Evolutionary conservation across 2,797 vertebrate genomes (phyloP), one percentile per base, ranked within the genome.

Genomic region (Geotrypetes seraphini): DNA sequence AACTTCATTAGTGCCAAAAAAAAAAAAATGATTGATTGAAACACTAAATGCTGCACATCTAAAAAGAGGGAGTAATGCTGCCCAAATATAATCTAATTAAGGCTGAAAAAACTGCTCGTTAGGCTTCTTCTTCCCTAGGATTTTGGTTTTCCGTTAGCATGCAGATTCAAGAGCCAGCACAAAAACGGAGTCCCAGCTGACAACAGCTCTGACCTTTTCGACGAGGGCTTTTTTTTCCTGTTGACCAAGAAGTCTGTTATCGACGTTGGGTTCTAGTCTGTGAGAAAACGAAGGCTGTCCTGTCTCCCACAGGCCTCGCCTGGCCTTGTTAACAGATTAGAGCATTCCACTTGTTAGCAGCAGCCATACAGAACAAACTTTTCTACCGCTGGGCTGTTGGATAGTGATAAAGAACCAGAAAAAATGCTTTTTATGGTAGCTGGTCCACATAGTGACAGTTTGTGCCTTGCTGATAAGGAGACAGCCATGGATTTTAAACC

Each of bases 281-380:
- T 67, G 73, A 71, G 66, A 75, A 77, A 73, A 64, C 35, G 27
- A 52, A 52, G 56, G 43, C 66, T 53, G 64, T 49, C 55, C 60
- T 71, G 68, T 53, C 66, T 85, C 42, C 50, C 56, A 35, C 40
- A 57, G 59, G 47, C 73, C 53, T 74, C 60, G 60, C 72, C 69
- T 50, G 70, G 46, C 66, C 43, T 62, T 60, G 71, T 71, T 53
- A 81, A 76, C 71, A 82, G 84, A 79, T 85, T 63, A 53, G 62
- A 60, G 55, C 83, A 79, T 84, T 85, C 82, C 69, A 14, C 62
- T 66, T 61, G 63, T 71, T 64, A 45, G 31, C 28, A 14, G 3
- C 27, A 39, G 49, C 45, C 28, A 4, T 8, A 1, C 14, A 36
- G 38, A 43, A 54, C 52, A 45, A 38, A 49, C 37, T 51, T 25